These are phyloP conservation scores for Metacarcinus magister DNA, from an alignment of 2,888 invertebrate genomes.

Conservation along the genomic window DNA sequence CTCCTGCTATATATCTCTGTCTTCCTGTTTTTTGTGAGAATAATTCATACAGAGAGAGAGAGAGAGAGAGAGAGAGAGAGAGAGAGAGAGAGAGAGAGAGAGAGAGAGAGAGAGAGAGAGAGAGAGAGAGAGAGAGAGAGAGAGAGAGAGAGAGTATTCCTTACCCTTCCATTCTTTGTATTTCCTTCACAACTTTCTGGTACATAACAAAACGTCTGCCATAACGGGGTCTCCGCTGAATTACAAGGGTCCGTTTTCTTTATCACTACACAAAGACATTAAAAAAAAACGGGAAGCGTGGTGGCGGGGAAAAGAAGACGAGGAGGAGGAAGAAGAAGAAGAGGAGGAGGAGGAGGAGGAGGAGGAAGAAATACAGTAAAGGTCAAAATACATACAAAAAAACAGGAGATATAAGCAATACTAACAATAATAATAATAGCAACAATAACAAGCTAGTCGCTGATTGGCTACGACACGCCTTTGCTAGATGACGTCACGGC, in stretches of 20 bases:
- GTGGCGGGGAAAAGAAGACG: no score
- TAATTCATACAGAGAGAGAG: background rate
- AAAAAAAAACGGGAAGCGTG: background rate
- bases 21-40: background rate
- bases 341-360: no score
- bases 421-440: no score
- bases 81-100: constrained; percentile 22
- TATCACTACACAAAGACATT: background rate
- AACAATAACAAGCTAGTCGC: no score
- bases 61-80: constrained; percentile 26
- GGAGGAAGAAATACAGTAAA: no score
- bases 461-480: no score
- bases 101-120: constrained; percentile 2
- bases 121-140: constrained; percentile 2
- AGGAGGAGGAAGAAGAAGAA: no score
- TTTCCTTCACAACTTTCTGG: background rate
- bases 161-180: background rate
- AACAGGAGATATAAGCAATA: no score
- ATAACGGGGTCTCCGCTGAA: background rate
- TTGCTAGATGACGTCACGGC: no score
- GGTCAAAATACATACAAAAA: no score
- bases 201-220: background rate
- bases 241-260: constrained; percentile 26
- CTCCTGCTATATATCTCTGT: background rate
- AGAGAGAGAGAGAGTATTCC: background rate